Evolutionary conservation across 2,888 invertebrate genomes (phyloP).

Genomic region (Mythimna loreyi): DNA sequence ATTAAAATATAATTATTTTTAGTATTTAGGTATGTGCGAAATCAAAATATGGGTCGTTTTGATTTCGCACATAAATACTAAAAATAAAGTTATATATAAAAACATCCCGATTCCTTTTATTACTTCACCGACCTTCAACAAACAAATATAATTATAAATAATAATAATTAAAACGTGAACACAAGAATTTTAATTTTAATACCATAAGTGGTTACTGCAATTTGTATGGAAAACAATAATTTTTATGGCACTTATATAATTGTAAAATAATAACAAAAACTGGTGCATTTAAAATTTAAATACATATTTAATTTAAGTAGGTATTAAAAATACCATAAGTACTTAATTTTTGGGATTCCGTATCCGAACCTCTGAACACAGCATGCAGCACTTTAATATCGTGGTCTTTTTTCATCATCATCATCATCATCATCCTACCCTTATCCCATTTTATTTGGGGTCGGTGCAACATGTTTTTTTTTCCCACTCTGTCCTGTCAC

Average conservation of each 20-base stretch:
- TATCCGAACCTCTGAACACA: no score
- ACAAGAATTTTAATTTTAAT: conserved; percentile 19
- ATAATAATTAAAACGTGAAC: conserved; percentile 29
- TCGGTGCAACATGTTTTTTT: no score
- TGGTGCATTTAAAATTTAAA: not conserved
- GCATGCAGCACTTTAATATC: no score
- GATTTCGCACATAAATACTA: no score
- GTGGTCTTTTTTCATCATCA: no score
- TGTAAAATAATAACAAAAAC: conserved; percentile 6
- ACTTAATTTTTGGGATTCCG: not conserved
- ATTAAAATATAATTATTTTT: no score
- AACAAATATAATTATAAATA: conserved; percentile 19
- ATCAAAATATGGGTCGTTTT: no score
- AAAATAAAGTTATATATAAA: not conserved
- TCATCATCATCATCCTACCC: no score
- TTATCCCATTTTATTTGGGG: no score
- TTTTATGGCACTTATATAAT: conserved; percentile 10
- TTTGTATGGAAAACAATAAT: conserved; percentile 36
- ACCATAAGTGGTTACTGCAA: conserved; percentile 32
- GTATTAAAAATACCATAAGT: conserved; percentile 3
- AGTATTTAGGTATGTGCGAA: no score
- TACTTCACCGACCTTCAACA: conserved; percentile 27
- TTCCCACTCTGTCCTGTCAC: no score
- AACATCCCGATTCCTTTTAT: conserved; percentile 31
- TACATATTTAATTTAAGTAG: conserved; percentile 4